These are phyloP conservation scores for Cantharis rustica DNA, from an alignment of 2,888 invertebrate species.

Conservation along the genomic window DNA sequence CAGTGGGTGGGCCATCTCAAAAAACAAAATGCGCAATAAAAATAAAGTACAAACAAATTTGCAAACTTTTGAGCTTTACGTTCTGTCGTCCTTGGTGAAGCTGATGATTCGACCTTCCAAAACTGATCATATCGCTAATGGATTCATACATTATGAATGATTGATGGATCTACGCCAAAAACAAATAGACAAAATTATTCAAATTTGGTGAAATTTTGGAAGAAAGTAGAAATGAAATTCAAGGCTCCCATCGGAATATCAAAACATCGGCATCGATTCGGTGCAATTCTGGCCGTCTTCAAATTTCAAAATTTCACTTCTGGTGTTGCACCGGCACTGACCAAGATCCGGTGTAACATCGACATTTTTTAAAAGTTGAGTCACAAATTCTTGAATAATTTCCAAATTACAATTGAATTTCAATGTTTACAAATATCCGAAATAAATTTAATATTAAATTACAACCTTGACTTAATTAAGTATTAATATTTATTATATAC, in stretches of 20 bases:
- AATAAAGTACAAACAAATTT: neutral
- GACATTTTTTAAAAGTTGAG: neutral
- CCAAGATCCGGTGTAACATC: neutral
- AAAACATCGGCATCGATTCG: neutral
- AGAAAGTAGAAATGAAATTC: neutral
- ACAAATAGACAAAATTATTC: neutral
- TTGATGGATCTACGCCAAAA: neutral
- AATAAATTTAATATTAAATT: neutral
- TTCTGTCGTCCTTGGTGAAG: neutral
- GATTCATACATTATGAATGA: neutral
- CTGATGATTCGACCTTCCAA: neutral
- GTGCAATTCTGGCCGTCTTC: neutral
- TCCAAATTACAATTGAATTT: neutral
- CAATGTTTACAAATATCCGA: neutral
- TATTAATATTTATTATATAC: neutral
- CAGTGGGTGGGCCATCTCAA: neutral
- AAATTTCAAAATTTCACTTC: neutral
- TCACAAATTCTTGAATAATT: neutral
- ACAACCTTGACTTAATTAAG: slow-evolving; percentile 4
- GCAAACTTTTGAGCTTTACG: neutral
- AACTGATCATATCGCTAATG: neutral
- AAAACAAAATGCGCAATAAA: neutral
- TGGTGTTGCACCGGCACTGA: neutral
- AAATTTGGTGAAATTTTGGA: neutral
- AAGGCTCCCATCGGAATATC: neutral